These are phyloP conservation scores for Campopleginae sp. DNA, from an alignment of 2,888 invertebrate species.

Conservation along the genomic window DNA sequence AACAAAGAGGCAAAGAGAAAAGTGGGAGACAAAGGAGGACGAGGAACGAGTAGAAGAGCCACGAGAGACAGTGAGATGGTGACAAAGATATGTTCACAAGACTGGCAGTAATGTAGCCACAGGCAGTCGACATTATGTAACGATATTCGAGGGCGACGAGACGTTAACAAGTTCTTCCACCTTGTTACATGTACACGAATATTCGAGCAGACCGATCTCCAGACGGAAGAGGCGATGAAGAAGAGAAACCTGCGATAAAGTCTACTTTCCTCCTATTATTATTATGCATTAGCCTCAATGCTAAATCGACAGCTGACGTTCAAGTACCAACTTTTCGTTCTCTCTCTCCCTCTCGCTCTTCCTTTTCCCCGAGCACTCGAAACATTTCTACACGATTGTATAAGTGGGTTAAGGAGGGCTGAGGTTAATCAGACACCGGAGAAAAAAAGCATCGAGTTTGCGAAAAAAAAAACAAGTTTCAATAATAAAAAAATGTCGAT, in stretches of 20 bases:
- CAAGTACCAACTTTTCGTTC: conserved; percentile 10
- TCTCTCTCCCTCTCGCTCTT: neutral
- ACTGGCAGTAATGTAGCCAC: conserved; percentile 76
- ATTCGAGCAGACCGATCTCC: conserved; percentile 58
- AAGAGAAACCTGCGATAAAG: conserved; percentile 53
- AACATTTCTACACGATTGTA: conserved; percentile 49
- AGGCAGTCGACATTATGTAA: conserved; percentile 78
- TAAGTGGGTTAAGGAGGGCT: conserved; percentile 34
- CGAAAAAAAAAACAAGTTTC: neutral
- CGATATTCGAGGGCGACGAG: conserved; percentile 76
- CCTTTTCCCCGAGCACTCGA: neutral
- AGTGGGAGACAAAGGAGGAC: conserved; percentile 27
- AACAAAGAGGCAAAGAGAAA: neutral
- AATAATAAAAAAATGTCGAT: neutral
- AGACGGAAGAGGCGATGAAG: conserved; percentile 43
- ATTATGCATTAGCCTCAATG: conserved; percentile 42
- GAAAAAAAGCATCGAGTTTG: neutral
- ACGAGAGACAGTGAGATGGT: conserved; percentile 30
- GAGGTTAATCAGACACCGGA: conserved; percentile 17
- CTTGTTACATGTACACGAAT: conserved; percentile 69
- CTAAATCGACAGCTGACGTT: conserved; percentile 52
- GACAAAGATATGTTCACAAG: conserved; percentile 76
- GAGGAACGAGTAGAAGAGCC: neutral
- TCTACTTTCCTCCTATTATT: conserved; percentile 42
- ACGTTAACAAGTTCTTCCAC: conserved; percentile 78